Base-by-base conservation (phyloP, 2,797 vertebrate genomes). In the Balearica regulorum region DNA sequence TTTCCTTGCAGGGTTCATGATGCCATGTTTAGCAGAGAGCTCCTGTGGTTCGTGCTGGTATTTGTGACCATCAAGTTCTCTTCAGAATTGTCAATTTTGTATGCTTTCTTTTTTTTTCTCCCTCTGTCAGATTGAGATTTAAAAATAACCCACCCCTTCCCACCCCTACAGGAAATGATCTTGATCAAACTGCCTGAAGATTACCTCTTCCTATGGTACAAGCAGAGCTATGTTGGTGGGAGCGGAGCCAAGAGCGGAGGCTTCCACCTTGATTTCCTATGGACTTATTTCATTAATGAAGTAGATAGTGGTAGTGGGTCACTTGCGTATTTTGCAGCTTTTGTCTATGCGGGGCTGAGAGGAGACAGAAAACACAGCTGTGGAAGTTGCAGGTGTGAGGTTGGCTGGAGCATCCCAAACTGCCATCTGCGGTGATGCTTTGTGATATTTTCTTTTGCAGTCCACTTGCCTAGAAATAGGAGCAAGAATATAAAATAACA, bases 281-380 rank as follows among this genome's bases (percentile, higher is more conserved):
- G 8, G 62, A 14, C 54, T 65, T 39, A 46, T 2, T 92, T 89
- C 16, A 16, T 68, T 73, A 66, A 53, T 28, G 25, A 54, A 83
- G 33, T 49, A 65, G 41, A 9, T 53, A 43, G 25, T 83, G 69
- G 33, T 53, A 49, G 76, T 37, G 22, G 65, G 61, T 94, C 66
- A 18, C 70, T 91, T 58, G 44, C 0, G 1, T 16, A 24, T 89
- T 96, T 64, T 64, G 31, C n/a, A 21, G 84, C 65, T 93, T 87
- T 84, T 90, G 41, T 72, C 91, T 75, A 54, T 46, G 64, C 48
- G 39, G 54, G 70, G 83, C 44, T 0, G 17, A 75, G 72, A 78
- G 33, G 61, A 89, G 62, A 84, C 88, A 76, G 69, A 93, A 96
- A 87, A 62, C 86, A 64, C 96, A 96, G 95, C 95, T 97, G 95